Evolutionary conservation across 2,113 vertebrate species (phyloP), one percentile per base, ranked within the genome.

Genomic region (Speoplatyrhinus poulsoni): DNA sequence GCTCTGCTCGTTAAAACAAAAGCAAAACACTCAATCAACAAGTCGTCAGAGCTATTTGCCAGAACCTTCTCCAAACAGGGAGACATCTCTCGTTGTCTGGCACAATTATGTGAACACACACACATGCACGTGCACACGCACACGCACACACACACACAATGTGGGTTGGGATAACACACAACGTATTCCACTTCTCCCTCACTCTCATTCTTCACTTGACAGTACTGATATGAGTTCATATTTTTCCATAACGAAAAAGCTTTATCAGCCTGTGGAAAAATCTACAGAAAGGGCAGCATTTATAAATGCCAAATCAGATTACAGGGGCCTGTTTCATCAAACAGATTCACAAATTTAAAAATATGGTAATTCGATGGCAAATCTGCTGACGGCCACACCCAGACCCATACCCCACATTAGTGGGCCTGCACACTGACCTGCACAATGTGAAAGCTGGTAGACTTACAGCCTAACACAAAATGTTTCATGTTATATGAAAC

Each of bases 211-310:
- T 73, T 81, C 73, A 77, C 80, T 77, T 77, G 82, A 81, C 81
- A 84, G 66, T 70, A 62, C 65, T 41, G 70, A 80, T 73, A 70
- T 77, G 85, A 87, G 85, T 88, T 90, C 85, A 85, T 36, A 85
- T 87, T 82, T 82, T 84, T 87, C 85, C 84, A 79, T 74, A 85
- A 81, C 64, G 70, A 74, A 62, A 46, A 48, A 9, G 62, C 78
- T 55, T 67, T 75, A 81, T 77, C 69, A 77, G 76, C 61, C 67
- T 6, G 66, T 75, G 79, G 69, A 82, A 82, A 82, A 66, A 67
- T 80, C 64, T 64, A 66, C 70, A 73, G 58, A 76, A 55, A 70
- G 72, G 65, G 72, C 63, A 78, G 65, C 9, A 0, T 62, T 82
- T 77, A 69, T 70, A 55, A 61, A 70, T 12, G 16, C 26, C 26